Conservation (phyloP, 2,888 invertebrate genomes). For the Axea sp. region DNA sequence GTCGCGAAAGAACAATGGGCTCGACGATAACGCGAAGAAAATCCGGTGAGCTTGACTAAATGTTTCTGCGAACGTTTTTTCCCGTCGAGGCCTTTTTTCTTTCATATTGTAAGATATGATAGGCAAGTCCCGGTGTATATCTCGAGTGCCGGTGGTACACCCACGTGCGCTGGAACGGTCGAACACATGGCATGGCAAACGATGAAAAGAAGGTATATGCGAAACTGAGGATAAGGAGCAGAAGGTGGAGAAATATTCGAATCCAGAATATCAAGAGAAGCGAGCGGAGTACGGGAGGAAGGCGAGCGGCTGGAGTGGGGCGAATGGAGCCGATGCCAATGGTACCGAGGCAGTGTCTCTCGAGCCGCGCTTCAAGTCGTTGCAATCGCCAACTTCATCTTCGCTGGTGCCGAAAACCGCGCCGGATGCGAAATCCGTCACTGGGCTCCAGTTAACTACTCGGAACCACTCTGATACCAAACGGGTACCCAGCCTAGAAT, state of each 20-base stretch:
- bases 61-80: slow-evolving; percentile 45
- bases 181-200: slow-evolving; percentile 64
- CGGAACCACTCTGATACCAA: no score
- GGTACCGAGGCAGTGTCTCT: slow-evolving; percentile 77
- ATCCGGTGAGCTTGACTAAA: slow-evolving; percentile 46
- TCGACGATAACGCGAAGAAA: slow-evolving; percentile 56
- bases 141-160: slow-evolving; percentile 65
- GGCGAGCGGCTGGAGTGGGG: slow-evolving; percentile 67
- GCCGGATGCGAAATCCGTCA: no score
- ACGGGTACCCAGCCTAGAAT: no score
- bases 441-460: no score
- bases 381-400: slow-evolving; percentile 65
- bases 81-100: slow-evolving; percentile 8
- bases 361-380: slow-evolving; percentile 74
- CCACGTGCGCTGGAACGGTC: slow-evolving; percentile 70
- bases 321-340: slow-evolving; percentile 76
- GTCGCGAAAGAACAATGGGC: slow-evolving; percentile 54
- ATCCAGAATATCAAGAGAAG: slow-evolving; percentile 65
- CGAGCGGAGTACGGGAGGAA: slow-evolving; percentile 63
- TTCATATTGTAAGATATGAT: slow-evolving; percentile 45
- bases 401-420: slow-evolving; percentile 6
- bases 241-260: slow-evolving; percentile 64
- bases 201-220: slow-evolving; percentile 59
- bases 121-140: slow-evolving; percentile 62
- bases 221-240: slow-evolving; percentile 53